Conservation (phyloP, 2,797 vertebrate genomes). For the Rhadinocentrus ornatus region DNA sequence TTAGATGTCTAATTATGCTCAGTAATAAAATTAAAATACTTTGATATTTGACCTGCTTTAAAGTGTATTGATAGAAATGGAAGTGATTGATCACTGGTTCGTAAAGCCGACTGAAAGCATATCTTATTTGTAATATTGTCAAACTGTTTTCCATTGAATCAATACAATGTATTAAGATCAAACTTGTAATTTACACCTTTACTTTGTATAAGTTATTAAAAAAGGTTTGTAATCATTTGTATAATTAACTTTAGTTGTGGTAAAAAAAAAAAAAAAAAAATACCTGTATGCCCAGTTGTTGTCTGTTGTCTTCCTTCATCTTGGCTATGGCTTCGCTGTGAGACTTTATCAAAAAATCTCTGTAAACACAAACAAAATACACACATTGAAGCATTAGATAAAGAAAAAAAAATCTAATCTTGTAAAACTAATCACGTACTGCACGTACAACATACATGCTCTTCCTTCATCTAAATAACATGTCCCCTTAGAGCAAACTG, state of each 20-base stretch:
- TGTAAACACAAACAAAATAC: conserved; percentile 57
- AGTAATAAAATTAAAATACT: no score
- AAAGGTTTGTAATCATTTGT: conserved; percentile 1
- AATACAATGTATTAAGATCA: not conserved
- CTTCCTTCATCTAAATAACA: not conserved
- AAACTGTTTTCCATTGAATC: no score
- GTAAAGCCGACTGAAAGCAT: no score
- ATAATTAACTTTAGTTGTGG: not conserved
- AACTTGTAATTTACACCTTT: not conserved
- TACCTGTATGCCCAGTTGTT: conserved; percentile 61
- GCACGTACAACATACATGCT: not conserved
- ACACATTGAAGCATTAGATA: not conserved
- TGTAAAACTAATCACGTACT: not conserved
- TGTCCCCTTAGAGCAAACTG: conserved; percentile 8
- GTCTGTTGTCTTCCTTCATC: conserved; percentile 82
- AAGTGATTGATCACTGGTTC: no score
- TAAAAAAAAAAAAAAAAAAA: conserved; percentile 1
- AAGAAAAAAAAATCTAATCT: conserved; percentile 3
- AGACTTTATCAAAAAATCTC: conserved; percentile 80
- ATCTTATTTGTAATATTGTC: no score
- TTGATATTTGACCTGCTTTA: no score
- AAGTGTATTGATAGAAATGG: no score
- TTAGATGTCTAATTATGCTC: no score
- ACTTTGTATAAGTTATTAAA: not conserved
- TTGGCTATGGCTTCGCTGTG: conserved; percentile 82